Conservation (phyloP, 92 coral and sea anemone genomes). For the Parazoanthus swiftii region DNA sequence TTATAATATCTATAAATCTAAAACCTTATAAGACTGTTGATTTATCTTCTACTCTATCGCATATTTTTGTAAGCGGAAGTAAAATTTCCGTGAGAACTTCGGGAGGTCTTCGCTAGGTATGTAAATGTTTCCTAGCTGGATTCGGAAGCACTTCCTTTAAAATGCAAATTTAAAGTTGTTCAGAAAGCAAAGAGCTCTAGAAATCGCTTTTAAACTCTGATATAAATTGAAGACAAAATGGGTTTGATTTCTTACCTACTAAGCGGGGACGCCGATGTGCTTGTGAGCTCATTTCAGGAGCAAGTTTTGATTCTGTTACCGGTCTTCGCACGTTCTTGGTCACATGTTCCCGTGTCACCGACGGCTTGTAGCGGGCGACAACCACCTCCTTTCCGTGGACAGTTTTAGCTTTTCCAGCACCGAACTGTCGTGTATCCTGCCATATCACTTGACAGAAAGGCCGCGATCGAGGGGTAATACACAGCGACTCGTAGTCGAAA, state of each 20-base stretch:
- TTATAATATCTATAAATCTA: background rate
- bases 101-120: background rate
- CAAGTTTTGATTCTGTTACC: constrained; percentile 27
- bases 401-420: constrained; percentile 86
- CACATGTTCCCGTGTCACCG: constrained; percentile 68
- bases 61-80: constrained; percentile 25
- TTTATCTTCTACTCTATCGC: background rate
- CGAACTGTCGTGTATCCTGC: constrained; percentile 90
- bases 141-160: background rate
- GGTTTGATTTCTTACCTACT: constrained; percentile 56
- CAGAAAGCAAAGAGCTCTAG: background rate
- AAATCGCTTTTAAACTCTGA: background rate
- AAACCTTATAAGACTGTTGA: background rate
- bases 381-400: constrained; percentile 87
- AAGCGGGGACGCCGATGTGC: constrained; percentile 52
- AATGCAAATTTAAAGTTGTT: background rate
- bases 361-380: constrained; percentile 91
- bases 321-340: constrained; percentile 66
- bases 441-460: constrained; percentile 95
- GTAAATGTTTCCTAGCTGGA: constrained; percentile 19
- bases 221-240: background rate
- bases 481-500: constrained; percentile 68
- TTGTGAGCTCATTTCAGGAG: constrained; percentile 38
- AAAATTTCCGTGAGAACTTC: background rate
- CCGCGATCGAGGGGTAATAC: constrained; percentile 77